Percentiles rank a stretch among this genome's conserved stretches.
Conservation (phyloP, 1,140 invertebrate genomes). For the Diorhabda sublineata region DNA sequence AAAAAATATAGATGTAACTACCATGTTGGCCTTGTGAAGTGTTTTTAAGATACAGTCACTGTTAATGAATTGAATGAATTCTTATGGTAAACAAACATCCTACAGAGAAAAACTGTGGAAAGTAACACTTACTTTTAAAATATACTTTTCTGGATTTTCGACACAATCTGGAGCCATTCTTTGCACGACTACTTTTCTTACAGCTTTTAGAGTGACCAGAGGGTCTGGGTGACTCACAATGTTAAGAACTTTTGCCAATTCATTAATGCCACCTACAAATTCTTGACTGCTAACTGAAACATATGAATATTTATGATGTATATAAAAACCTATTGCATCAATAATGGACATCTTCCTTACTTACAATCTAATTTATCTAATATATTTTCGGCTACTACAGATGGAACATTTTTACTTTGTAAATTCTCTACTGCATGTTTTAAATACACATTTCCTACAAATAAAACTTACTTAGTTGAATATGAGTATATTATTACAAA, state of each 20-base stretch:
- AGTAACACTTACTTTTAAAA: constrained; percentile 35
- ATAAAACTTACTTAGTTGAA: constrained; percentile 23
- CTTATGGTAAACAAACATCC: no score
- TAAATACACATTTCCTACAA: constrained; percentile 70
- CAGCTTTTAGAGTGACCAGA: constrained; percentile 69
- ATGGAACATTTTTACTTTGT: constrained; percentile 56
- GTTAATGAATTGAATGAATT: no score
- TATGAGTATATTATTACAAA: neutral
- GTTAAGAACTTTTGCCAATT: constrained; percentile 73
- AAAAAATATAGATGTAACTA: no score
- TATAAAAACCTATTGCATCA: neutral
- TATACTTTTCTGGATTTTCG: constrained; percentile 55
- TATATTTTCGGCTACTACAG: constrained; percentile 72
- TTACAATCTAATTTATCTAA: constrained; percentile 82
- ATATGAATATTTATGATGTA: no score
- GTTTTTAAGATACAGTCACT: no score
- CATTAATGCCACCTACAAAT: constrained; percentile 75
- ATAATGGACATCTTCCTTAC: constrained; percentile 42
- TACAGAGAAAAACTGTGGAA: no score
- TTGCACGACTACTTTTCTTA: constrained; percentile 63
- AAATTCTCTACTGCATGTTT: constrained; percentile 59
- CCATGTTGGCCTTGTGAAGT: no score
- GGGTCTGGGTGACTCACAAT: constrained; percentile 79
- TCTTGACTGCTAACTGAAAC: constrained; percentile 75
- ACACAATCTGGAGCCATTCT: constrained; percentile 63